Percentiles rank a stretch among this genome's conserved stretches.
Evolutionary conservation across 2,888 invertebrate species (phyloP).

Genomic region (Acanthococcus lagerstroemiae): DNA sequence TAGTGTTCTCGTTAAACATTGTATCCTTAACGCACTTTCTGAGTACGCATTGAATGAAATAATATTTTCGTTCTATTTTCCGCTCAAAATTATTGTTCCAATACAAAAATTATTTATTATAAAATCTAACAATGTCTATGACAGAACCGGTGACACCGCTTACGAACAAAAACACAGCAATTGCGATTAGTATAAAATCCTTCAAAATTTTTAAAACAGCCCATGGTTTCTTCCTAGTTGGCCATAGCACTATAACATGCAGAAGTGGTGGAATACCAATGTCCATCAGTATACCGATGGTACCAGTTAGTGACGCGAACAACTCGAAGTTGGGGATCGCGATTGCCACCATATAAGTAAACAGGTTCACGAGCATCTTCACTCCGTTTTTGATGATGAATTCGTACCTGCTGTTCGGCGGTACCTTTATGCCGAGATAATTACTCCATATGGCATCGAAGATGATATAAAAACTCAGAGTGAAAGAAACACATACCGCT

Average conservation of each 20-base stretch:
- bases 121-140: neutral
- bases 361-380: neutral
- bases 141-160: neutral
- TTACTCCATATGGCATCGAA: slow-evolving; percentile 20
- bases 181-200: no score
- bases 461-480: slow-evolving; percentile 5
- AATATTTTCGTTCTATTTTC: no score
- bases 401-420: neutral
- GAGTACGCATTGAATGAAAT: no score
- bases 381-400: neutral
- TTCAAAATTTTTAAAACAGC: no score
- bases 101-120: no score
- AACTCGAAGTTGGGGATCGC: slow-evolving; percentile 3
- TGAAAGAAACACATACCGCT: neutral
- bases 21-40: no score
- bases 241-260: slow-evolving; percentile 1
- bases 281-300: slow-evolving; percentile 3
- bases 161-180: neutral
- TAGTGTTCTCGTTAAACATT: no score
- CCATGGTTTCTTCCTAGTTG: no score
- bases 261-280: slow-evolving; percentile 10
- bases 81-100: no score
- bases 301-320: neutral
- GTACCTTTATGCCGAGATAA: neutral
- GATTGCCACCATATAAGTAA: neutral